phyloP scores from a whole-genome alignment of 2,113 vertebrate species.

The Empidonax alnorum region DNA sequence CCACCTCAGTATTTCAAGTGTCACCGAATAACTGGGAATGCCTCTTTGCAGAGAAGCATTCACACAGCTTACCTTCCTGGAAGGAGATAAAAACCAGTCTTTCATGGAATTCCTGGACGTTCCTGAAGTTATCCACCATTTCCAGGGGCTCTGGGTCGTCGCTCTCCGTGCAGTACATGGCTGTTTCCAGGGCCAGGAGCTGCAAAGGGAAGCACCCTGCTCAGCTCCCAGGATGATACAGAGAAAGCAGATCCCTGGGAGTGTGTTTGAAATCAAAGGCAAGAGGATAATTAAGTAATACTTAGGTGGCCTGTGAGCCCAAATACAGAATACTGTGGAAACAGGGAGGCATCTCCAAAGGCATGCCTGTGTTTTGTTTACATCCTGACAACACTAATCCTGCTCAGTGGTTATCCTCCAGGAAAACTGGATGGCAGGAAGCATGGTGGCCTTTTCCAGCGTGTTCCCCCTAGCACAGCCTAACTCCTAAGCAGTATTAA shows the following conservation, averaged over 20 bases:
- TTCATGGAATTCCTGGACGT: slow-evolving; percentile 79
- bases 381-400: not conserved
- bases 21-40: not conserved
- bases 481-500: not conserved
- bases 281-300: not conserved
- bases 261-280: not conserved
- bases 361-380: not conserved
- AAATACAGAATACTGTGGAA: not conserved
- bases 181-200: slow-evolving; percentile 83
- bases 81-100: slow-evolving; percentile 88
- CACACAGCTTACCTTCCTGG: slow-evolving; percentile 80
- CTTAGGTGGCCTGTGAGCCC: not conserved
- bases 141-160: slow-evolving; percentile 77
- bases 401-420: not conserved
- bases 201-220: slow-evolving; percentile 51
- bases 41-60: not conserved
- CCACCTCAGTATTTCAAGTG: not conserved
- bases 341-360: not conserved
- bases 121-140: slow-evolving; percentile 87
- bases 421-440: not conserved
- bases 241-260: not conserved
- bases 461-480: not conserved
- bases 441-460: not conserved
- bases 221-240: not conserved
- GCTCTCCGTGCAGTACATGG: slow-evolving; percentile 80